These are phyloP conservation scores for Lysandra bellargus DNA, from an alignment of 2,888 invertebrate species.

Conservation along the genomic window DNA sequence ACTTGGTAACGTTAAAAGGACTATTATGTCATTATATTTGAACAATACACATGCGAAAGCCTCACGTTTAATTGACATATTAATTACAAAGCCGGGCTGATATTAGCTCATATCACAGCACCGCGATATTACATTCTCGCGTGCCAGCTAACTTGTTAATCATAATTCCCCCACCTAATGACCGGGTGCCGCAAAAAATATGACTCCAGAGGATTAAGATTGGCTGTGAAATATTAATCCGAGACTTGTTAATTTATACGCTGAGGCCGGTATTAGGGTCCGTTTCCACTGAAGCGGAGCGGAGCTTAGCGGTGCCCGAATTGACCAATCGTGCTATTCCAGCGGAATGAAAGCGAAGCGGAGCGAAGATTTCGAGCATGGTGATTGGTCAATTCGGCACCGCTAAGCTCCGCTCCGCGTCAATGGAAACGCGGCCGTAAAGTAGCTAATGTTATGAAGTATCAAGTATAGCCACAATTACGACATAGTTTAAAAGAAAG, in stretches of 20 bases:
- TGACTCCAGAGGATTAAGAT: constrained; percentile 21
- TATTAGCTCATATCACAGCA: constrained; percentile 1
- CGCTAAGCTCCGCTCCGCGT: no score
- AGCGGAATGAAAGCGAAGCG: no score
- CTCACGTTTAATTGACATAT: constrained; percentile 10
- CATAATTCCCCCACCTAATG: constrained; percentile 19
- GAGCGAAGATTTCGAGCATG: no score
- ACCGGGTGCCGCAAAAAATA: constrained; percentile 21
- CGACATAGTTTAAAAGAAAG: no score
- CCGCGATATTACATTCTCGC: constrained; percentile 21
- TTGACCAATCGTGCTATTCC: no score
- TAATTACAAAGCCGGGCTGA: background rate
- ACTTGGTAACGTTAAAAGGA: no score
- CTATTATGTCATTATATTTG: no score
- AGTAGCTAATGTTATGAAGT: background rate
- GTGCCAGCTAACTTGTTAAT: constrained; percentile 27
- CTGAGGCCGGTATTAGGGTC: background rate
- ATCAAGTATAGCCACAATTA: no score
- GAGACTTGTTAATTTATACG: background rate
- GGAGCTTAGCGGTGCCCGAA: no score
- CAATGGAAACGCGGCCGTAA: background rate
- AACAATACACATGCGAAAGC: background rate
- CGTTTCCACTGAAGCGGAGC: no score
- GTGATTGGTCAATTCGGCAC: no score
- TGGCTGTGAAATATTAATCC: constrained; percentile 7